Evolutionary conservation across 2,113 vertebrate genomes (phyloP).

Genomic region (Astatotilapia flaviijosephi): DNA sequence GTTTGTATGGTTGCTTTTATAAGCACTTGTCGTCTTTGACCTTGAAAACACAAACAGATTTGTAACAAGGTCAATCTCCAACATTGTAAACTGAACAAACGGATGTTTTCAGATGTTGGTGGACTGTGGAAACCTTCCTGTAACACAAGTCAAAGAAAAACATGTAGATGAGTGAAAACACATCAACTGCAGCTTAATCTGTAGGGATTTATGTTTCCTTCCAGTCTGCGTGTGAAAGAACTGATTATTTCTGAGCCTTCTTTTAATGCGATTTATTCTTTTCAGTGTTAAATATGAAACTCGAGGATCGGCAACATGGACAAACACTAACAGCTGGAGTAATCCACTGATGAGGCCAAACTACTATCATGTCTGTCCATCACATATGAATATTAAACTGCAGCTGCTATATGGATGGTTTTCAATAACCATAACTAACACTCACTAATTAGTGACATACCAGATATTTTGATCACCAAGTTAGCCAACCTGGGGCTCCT

Average conservation of each 20-base stretch:
- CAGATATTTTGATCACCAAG: neutral
- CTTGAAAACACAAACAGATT: neutral
- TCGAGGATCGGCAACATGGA: fast-evolving
- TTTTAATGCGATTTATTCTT: neutral
- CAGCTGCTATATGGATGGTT: neutral
- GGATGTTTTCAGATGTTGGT: neutral
- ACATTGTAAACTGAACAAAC: neutral
- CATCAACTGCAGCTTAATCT: neutral
- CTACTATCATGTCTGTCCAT: neutral
- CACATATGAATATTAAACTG: neutral
- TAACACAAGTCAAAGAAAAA: neutral
- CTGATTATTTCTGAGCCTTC: fast-evolving
- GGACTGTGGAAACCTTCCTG: neutral
- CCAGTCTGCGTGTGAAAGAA: fast-evolving
- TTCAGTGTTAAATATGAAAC: neutral
- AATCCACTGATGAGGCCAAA: neutral
- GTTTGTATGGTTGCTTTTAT: neutral
- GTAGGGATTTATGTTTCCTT: neutral
- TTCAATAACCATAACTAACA: neutral
- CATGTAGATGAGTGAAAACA: neutral
- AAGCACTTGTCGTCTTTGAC: neutral
- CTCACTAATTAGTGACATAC: neutral
- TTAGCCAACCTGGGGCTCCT: neutral
- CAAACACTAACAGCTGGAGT: neutral
- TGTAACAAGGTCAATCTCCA: neutral